Evolutionary conservation across 2,888 invertebrate species (phyloP), one percentile per base, ranked within the genome.

Genomic region (Uropetala carovei): DNA sequence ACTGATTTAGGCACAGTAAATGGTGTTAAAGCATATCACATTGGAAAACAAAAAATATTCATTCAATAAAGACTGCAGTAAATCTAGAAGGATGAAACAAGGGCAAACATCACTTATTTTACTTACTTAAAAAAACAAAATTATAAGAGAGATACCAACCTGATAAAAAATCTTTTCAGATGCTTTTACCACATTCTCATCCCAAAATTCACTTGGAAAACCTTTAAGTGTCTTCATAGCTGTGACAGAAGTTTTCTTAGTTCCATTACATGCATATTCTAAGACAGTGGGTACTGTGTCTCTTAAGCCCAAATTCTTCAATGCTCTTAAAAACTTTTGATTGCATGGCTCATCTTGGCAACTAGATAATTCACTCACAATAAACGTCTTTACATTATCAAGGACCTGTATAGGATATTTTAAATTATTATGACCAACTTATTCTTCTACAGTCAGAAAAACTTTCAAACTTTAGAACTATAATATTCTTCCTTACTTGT

Each of bases 141-240:
- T 43, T 43, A 43, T 43, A 43, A 43, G 5, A 3, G 43, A n/a
- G 9, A 83, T 5, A 16, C 43, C n/a, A 0, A 89, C 89, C 89
- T 89, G 89, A 93, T 96, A 96, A 94, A 97, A 97, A 1, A 97
- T 96, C 91, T 95, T 95, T n/a, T 95, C 94, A 0, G 96, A 96
- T 0, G 94, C 94, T 92, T 94, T 94, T 64, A 96, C 95, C 56
- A 97, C 95, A 57, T 94, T 93, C 3, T 93, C 92, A 91, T 94
- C 94, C 95, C 95, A 95, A 8, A 95, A 94, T 7, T 93, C 92
- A 3, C 94, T 94, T 0, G 96, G 95, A 22, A 97, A 95, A 0
- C 95, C 94, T 93, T 96, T 95, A 0, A 98, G 94, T 0, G 97
- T 97, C 94, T 97, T 96, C 95, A 98, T 96, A 0, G 97, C 97